These are phyloP conservation scores for Neopipo cinnamomea DNA, from an alignment of 2,113 vertebrate genomes.

Conservation along the genomic window DNA sequence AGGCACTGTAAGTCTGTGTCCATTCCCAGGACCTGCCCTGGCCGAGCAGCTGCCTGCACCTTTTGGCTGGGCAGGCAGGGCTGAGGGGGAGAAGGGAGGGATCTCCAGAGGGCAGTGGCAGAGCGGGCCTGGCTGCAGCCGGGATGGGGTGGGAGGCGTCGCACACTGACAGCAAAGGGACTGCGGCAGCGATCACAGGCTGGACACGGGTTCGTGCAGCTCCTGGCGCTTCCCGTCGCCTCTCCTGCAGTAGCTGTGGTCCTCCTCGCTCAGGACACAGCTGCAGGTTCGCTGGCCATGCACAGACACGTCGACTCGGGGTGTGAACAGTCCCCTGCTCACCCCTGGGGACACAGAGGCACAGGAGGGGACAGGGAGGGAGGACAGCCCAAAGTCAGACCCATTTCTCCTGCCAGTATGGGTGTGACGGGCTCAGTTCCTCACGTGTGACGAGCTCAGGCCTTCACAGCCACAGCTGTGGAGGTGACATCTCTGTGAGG, in stretches of 20 bases:
- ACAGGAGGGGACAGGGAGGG: background rate
- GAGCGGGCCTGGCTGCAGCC: background rate
- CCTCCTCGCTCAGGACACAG: background rate
- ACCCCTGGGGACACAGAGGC: background rate
- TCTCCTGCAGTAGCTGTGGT: background rate
- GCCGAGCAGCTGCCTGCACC: background rate
- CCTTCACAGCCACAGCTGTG: background rate
- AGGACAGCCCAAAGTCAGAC: background rate
- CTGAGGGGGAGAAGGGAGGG: background rate
- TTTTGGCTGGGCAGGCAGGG: background rate
- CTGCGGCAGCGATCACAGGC: fast-evolving
- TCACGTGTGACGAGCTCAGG: fast-evolving
- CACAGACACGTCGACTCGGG: background rate
- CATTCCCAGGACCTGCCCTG: background rate
- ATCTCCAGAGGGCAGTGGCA: background rate
- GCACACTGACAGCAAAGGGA: fast-evolving
- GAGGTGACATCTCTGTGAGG: background rate
- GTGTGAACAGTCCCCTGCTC: background rate
- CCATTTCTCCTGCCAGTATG: background rate
- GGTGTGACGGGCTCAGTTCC: background rate
- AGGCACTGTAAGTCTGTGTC: background rate
- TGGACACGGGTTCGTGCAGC: background rate
- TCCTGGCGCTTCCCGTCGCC: background rate
- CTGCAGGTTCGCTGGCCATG: fast-evolving
- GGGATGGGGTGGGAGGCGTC: fast-evolving